These are phyloP conservation scores for Eumeta japonica DNA, from an alignment of 1,140 invertebrate species.

Conservation along the genomic window DNA sequence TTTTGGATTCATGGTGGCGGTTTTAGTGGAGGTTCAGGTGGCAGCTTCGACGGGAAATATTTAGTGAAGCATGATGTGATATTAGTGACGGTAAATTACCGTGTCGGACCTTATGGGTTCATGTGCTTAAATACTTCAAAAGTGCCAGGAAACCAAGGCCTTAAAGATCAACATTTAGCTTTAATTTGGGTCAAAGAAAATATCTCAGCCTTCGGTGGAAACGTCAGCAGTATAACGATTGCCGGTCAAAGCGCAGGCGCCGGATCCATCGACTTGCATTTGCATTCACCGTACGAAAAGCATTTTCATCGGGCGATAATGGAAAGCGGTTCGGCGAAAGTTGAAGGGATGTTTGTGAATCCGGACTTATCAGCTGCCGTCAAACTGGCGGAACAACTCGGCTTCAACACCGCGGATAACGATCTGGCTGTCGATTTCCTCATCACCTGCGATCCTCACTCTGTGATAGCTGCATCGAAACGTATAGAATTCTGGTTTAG, in stretches of 20 bases:
- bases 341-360: conserved; percentile 5
- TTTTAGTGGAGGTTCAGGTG: conserved; percentile 59
- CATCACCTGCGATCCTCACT: conserved; percentile 10
- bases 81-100: conserved; percentile 63
- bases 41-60: conserved; percentile 22
- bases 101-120: conserved; percentile 66
- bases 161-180: conserved; percentile 70
- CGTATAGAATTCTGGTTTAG: conserved; percentile 11
- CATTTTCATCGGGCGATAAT: conserved; percentile 22
- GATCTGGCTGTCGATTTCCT: conserved; percentile 20
- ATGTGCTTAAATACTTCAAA: conserved; percentile 64
- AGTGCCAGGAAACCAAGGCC: conserved; percentile 68
- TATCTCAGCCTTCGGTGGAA: conserved; percentile 68
- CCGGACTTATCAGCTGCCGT: conserved; percentile 11
- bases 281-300: conserved; percentile 19
- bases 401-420: conserved; percentile 15
- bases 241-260: conserved; percentile 70
- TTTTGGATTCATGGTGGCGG: conserved; percentile 73
- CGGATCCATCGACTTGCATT: conserved; percentile 23
- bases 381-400: conserved; percentile 18
- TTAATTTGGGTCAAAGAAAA: conserved; percentile 67
- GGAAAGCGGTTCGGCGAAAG: conserved; percentile 17
- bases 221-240: conserved; percentile 63
- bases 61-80: conserved; percentile 59
- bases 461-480: conserved; percentile 16